A percentile compares a stretch with the other conserved stretches of the same genome.
These are phyloP conservation scores for Coregonus suidteri DNA, from an alignment of 2,797 vertebrate genomes.

Conservation along the genomic window DNA sequence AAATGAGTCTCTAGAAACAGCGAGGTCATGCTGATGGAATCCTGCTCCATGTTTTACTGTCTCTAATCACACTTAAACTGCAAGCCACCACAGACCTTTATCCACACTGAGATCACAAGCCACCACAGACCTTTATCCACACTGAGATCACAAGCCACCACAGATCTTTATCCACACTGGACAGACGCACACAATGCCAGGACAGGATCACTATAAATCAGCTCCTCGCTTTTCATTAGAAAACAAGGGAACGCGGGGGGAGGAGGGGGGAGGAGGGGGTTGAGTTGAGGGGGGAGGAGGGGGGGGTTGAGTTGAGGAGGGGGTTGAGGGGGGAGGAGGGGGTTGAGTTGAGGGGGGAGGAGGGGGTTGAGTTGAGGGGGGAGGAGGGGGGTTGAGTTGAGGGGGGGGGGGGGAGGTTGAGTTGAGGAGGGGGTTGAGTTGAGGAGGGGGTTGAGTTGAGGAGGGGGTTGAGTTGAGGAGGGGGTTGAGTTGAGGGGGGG, in stretches of 20 bases:
- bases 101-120: conserved; percentile 33
- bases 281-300: too few relatives aligned
- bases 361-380: too few relatives aligned
- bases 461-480: too few relatives aligned
- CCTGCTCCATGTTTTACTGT: conserved; percentile 25
- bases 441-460: neutral
- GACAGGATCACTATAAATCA: neutral
- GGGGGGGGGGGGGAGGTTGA: too few relatives aligned
- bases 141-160: conserved; percentile 27
- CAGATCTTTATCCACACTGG: conserved; percentile 15
- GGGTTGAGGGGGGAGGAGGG: too few relatives aligned
- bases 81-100: neutral
- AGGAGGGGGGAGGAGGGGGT: neutral
- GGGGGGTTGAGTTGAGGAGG: too few relatives aligned
- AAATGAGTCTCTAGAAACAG: conserved; percentile 14
- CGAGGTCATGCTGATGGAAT: conserved; percentile 34
- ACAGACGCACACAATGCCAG: conserved; percentile 2
- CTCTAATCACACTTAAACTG: conserved; percentile 10
- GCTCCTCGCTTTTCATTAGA: neutral
- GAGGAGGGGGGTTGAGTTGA: neutral
- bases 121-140: conserved; percentile 29
- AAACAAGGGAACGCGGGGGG: too few relatives aligned
- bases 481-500: neutral
- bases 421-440: too few relatives aligned
- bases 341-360: too few relatives aligned